Base-by-base conservation (phyloP, 92 coral and sea anemone species). In the Zoanthus sociatus region DNA sequence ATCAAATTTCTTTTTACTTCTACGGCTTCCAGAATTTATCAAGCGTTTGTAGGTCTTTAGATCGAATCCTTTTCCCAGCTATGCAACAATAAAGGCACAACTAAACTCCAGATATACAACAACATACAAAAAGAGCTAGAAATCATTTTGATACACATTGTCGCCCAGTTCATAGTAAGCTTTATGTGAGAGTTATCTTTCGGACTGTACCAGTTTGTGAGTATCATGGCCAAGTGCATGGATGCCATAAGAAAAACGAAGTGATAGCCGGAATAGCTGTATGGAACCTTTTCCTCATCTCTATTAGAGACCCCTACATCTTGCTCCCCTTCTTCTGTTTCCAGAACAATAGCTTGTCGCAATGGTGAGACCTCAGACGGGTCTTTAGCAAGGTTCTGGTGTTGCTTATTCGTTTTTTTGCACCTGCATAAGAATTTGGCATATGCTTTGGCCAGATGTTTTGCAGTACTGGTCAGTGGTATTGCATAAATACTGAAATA, bases 191-290 rank as follows among this genome's bases (percentile, higher is more conserved):
- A 95, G 26, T 96, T 95, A 75, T 92, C 89, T 58, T 92, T 90
- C 7, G 99, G 99, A 9, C 95, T 94, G 87, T 92, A 96, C 99
- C 99, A 96, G 89, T 96, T 96, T 15, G 99, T 96, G 45, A 95
- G 87, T n/a, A 96, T 92, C 94, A 93, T 95, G 2, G 99, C 91
- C 6, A 95, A 92, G 71, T 96, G 98, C 44, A 96, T 83, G 7
- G 97, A 92, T 42, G 96, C 98, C 60, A 96, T 73, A 21, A 96
- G 92, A 78, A 93, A 95, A 42, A 95, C 98, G n/a, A 92, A 88
- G 78, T 96, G 99, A 73, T 93, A 96, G 56, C 91, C 92, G 6
- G 98, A 89, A 67, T 93, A 96, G 58, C 96, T 96, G 64, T 96
- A 96, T 5, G 94, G 92, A 12, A 92, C 93, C 66, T 74, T 83